Conservation (phyloP, 2,888 invertebrate species). For the Cheiracanthium punctorium region DNA sequence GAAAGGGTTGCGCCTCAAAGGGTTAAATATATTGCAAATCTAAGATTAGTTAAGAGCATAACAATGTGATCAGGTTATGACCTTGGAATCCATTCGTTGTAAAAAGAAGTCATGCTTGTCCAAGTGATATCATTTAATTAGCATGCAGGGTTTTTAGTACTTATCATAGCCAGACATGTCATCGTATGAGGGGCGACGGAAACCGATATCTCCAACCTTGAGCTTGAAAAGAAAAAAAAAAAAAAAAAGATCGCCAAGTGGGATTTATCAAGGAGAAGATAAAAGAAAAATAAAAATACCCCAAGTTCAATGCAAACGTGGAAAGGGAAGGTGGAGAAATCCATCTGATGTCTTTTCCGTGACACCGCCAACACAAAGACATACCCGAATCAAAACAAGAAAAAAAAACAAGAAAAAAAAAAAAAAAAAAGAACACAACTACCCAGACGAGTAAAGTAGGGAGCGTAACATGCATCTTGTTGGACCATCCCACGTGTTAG, state of each 20-base stretch:
- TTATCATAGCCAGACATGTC: too few species aligned
- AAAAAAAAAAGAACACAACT: slow-evolving; percentile 13
- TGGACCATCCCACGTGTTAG: slow-evolving; percentile 36
- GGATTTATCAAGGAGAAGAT: neutral
- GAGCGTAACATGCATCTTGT: neutral
- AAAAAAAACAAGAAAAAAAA: neutral
- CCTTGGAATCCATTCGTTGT: too few species aligned
- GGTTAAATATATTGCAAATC: too few species aligned
- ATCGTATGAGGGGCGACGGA: neutral
- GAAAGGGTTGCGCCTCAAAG: too few species aligned
- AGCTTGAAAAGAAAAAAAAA: neutral
- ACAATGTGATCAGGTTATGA: too few species aligned
- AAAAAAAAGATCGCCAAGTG: neutral
- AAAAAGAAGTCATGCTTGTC: too few species aligned
- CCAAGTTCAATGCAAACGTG: neutral
- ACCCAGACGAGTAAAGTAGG: neutral
- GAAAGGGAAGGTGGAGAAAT: slow-evolving; percentile 25
- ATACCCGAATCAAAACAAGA: neutral
- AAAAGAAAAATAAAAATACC: neutral
- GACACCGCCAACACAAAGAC: neutral
- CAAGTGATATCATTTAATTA: too few species aligned
- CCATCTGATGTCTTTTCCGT: slow-evolving; percentile 19
- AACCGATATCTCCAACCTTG: neutral
- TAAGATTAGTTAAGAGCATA: too few species aligned
- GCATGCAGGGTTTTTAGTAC: too few species aligned